Evolutionary conservation across 2,888 invertebrate genomes (phyloP).

Genomic region (Adelognathus sp.): DNA sequence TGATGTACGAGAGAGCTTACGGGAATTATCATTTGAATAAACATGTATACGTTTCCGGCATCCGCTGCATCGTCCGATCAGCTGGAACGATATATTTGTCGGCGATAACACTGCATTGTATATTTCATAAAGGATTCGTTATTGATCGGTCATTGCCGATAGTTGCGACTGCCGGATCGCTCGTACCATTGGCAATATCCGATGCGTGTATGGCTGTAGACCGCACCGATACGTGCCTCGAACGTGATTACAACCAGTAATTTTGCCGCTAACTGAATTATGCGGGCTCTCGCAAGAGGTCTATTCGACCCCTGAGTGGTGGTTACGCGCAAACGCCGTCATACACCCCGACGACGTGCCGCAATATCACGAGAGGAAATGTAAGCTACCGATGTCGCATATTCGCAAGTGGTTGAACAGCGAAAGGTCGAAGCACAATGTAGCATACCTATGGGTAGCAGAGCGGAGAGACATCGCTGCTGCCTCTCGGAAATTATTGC

Average conservation of each 20-base stretch:
- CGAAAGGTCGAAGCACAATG: not conserved
- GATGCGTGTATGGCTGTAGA: slow-evolving; percentile 12
- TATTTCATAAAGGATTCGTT: not conserved
- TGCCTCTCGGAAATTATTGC: too few relatives aligned
- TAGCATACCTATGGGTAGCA: not conserved
- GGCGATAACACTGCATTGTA: not conserved
- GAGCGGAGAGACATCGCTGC: too few relatives aligned
- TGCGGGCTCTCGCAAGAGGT: slow-evolving; percentile 34
- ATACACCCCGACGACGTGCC: not conserved
- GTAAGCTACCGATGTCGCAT: not conserved
- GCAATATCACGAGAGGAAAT: not conserved
- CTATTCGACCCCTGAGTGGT: slow-evolving; percentile 17
- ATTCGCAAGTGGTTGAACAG: not conserved
- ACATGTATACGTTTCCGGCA: not conserved
- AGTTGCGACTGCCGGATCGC: not conserved
- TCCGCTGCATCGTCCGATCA: not conserved
- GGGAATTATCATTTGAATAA: not conserved
- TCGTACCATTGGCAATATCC: slow-evolving; percentile 6
- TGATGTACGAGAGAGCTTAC: not conserved
- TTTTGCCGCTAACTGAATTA: slow-evolving; percentile 58
- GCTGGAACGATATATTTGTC: not conserved
- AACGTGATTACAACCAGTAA: slow-evolving; percentile 56
- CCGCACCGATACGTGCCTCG: slow-evolving; percentile 39
- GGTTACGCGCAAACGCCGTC: slow-evolving; percentile 19
- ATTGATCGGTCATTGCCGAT: not conserved